Evolutionary conservation across 2,113 vertebrate genomes (phyloP), one percentile per base, ranked within the genome.

Genomic region (Nannobrachium achirus): DNA sequence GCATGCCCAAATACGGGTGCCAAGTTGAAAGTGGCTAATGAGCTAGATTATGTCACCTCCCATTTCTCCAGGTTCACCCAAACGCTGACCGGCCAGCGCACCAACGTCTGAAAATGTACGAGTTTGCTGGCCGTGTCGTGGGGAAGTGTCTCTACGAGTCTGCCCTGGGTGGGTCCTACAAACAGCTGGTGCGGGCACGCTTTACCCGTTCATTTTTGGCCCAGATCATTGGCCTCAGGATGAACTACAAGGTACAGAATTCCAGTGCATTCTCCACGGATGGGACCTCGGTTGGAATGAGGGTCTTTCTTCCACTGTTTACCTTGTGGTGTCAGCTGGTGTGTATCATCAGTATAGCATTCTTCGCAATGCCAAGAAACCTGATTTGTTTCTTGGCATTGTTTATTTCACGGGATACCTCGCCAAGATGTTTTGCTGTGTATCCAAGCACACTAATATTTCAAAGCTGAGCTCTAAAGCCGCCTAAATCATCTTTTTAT

Each of bases 91-190:
- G 95, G 20, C 94, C 95, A 0, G 73, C 93, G 0, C 94, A 95
- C 19, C 81, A 97, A 57, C 94, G 96, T 1, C 89, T 97, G 60
- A 99, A 98, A 86, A 89, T 98, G 20, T 99, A 98, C 13, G 98
- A 99, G 84, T 98, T 99, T 90, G 97, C 97, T 0, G 97, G 98
- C 1, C 94, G 96, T 14, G 83, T 99, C 0, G 97, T 99, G 10
- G 98, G 98, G 19, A 99, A 99, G 86, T 99, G 98, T 90, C 90
- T 99, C n/a, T 99, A 97, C 58, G 98, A 99, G 63, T 98, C 97
- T 0, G 96, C 97, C 51, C 90, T 98, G 71, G 98, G 97, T 58
- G 97, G 96, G 51, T 90, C 95, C 69, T 98, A 98, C 75, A 98
- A 98, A 51, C 98, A 99, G 63, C 89, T 99, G 83, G 98, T 99